Evolutionary conservation across 2,888 invertebrate species (phyloP).

Genomic region (Rhagonycha lutea): DNA sequence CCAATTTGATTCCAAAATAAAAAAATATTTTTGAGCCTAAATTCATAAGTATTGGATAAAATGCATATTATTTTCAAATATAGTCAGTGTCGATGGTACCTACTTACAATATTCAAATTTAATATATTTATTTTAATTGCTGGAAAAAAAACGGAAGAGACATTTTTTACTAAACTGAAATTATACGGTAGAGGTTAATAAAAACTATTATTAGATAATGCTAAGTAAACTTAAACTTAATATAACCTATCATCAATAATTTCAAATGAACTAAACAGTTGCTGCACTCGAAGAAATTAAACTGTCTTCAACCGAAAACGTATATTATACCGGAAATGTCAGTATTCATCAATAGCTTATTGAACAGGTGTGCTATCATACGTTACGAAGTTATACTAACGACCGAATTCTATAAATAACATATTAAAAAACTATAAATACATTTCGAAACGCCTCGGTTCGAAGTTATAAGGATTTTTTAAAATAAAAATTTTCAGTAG

Average conservation of each 20-base stretch:
- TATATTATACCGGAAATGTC: constrained; percentile 36
- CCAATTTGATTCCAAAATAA: no score
- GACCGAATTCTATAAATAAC: constrained; percentile 2
- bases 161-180: not conserved
- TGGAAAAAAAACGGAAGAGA: not conserved
- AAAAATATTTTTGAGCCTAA: no score
- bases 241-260: constrained; percentile 21
- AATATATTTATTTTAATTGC: no score
- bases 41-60: no score
- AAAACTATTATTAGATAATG: constrained; percentile 19
- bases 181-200: not conserved
- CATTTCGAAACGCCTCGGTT: not conserved
- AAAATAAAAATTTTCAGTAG: not conserved
- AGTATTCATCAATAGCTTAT: constrained; percentile 35
- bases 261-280: constrained; percentile 19
- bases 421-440: constrained; percentile 13
- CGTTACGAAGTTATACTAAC: constrained; percentile 15
- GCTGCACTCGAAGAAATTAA: constrained; percentile 28
- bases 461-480: not conserved
- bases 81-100: no score
- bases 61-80: no score
- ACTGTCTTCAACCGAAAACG: constrained; percentile 32
- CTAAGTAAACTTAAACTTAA: constrained; percentile 1
- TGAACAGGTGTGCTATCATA: constrained; percentile 34
- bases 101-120: not conserved